Base-by-base conservation (phyloP, 2,113 vertebrate genomes). In the Sapayoa aenigma region DNA sequence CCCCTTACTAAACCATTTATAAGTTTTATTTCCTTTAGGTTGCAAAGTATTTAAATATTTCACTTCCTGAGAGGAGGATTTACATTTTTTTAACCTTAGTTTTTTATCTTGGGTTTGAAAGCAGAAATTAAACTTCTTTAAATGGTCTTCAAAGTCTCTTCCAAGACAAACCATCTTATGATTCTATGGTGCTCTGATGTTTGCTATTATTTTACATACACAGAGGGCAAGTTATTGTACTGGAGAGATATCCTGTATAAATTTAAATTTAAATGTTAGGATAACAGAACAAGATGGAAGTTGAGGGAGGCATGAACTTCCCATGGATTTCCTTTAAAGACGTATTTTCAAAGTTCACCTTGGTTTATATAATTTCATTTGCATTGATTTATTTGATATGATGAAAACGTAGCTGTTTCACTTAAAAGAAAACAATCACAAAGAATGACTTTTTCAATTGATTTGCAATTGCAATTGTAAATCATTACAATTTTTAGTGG, bases 391-490 rank as follows among this genome's bases (percentile, higher is more conserved):
- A 7, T 59, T 75, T 75, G 18, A 50, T 28, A 25, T 25, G 12
- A 84, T 18, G 50, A 88, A 67, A 47, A 2, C 1, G 14, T 71
- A 93, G 5, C 25, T 63, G 4, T 66, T 68, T 5, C 10, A 52
- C 14, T 60, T 52, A 5, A 44, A 74, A 60, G 28, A 47, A 89
- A 47, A 23, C 1, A 31, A 33, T 28, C 35, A 6, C 21, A 53
- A 53, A 49, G 9, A 56, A 28, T 25, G 27, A 2, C 3, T 44
- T 4, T 44, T 31, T 6, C 28, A 75, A 30, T 35, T 72, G 10
- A 0, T 3, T 74, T 58, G 9, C 0, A 2, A 37, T 42, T 79
- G 1, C 8, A 19, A 19, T 50, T 52, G 41, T 1, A 75, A 71
- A 25, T 35, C 3, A 2, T 31, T 49, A 12, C 33, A 60, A 9